Base-by-base conservation (phyloP, 2,888 invertebrate species). In the Drosophila mulleri region DNA sequence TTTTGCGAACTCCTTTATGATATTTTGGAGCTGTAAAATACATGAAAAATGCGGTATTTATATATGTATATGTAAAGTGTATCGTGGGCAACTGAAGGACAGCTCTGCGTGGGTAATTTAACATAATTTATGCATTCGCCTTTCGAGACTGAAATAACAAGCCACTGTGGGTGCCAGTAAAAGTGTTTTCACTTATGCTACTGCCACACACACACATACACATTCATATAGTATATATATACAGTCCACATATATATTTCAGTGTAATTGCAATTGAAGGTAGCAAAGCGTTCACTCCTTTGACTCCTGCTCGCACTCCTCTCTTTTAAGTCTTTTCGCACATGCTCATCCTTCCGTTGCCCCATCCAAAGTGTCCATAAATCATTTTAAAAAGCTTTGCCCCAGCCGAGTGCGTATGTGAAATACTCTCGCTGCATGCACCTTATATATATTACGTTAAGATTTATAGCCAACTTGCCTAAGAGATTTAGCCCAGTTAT, bases 121-220 rank as follows among this genome's bases (percentile, higher is more conserved):
- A 75, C 75, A 86, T 86, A 88, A 85, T 86, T 85, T 86, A 85
- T 85, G 87, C 87, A 86, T 84, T 84, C 73, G 73, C 82, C 87
- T 75, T 72, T 75, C 73, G 74, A 71, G 75, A 72, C 76, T 78
- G 78, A 86, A 82, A 81, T 78, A 81, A 72, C 81, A 72, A 69
- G 67, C 65, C 56, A 59, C 53, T 29, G 62, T 65, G 69, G 74
- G 48, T 78, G 69, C 26, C 42, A 58, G 60, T 16, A 42, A 53
- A 67, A 77, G 65, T 50, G 64, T 65, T 56, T 44, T 66, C 63
- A 56, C 61, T 57, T 63, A 29, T 39, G 57, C 45, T 7, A 29
- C 29, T 7, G 7, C 7, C 29, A 6, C 29, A 7, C 42, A 48
- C 52, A 20, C 47, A 35, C 9, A 47, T 16, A 39, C 3, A n/a